Evolutionary conservation across 2,888 invertebrate genomes (phyloP).

Genomic region (Cerastoderma edule): DNA sequence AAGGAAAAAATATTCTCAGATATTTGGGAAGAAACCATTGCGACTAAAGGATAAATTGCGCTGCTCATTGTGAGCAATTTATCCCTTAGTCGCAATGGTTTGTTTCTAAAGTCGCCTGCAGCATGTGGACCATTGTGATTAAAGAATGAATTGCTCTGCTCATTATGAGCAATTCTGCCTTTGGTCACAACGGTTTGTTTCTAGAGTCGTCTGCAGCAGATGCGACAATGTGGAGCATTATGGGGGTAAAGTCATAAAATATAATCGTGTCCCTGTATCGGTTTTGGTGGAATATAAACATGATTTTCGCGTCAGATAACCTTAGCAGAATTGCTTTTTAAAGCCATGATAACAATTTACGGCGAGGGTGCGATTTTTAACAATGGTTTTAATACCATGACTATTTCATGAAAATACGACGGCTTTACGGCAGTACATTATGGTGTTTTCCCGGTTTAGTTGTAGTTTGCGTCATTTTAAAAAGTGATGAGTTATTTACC

Average conservation of each 20-base stretch:
- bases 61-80: not conserved
- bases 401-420: not conserved
- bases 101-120: slow-evolving; percentile 1
- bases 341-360: not conserved
- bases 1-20: too few relatives aligned
- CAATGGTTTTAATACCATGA: slow-evolving; percentile 11
- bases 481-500: too few relatives aligned
- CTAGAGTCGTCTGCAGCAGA: not conserved
- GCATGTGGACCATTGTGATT: not conserved
- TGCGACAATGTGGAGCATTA: not conserved
- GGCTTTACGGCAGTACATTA: not conserved
- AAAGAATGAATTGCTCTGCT: too few relatives aligned
- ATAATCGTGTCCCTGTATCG: not conserved
- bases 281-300: slow-evolving; percentile 1
- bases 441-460: not conserved
- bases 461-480: too few relatives aligned
- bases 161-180: too few relatives aligned
- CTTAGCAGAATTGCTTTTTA: not conserved
- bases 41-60: too few relatives aligned
- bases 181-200: not conserved
- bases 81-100: slow-evolving; percentile 1
- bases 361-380: not conserved
- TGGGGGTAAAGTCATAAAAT: not conserved
- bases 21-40: too few relatives aligned
- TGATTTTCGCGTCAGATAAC: slow-evolving; percentile 8